These are phyloP conservation scores for Cyanoderma ruficeps DNA, from an alignment of 2,113 vertebrate genomes.

Conservation along the genomic window DNA sequence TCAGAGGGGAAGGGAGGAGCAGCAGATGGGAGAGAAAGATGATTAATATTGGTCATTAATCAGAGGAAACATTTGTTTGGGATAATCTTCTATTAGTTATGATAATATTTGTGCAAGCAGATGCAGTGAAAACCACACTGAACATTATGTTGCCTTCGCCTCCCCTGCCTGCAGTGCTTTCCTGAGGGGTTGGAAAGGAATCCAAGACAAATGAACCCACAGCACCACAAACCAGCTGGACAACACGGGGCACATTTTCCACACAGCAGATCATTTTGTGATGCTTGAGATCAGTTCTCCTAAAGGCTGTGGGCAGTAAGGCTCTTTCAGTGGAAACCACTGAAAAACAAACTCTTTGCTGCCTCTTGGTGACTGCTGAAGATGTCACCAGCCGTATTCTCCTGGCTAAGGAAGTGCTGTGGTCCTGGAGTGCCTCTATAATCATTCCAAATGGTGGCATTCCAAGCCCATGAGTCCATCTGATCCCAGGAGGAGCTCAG, in stretches of 20 bases:
- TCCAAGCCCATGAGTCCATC: neutral
- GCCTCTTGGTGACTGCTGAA: neutral
- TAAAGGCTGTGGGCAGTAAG: neutral
- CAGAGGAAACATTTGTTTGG: conserved; percentile 58
- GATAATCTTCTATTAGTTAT: conserved; percentile 37
- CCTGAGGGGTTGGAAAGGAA: neutral
- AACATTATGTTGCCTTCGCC: neutral
- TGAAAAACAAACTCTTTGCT: neutral
- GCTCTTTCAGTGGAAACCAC: neutral
- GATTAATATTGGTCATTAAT: conserved; percentile 66
- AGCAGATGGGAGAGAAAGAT: conserved; percentile 58
- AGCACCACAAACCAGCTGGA: neutral
- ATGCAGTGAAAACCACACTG: conserved; percentile 43
- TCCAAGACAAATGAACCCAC: conserved; percentile 29
- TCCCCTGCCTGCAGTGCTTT: neutral
- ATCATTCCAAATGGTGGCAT: neutral
- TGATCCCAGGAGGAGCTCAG: neutral
- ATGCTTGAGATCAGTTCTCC: neutral
- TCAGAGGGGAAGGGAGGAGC: conserved; percentile 33
- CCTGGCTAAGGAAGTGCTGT: neutral
- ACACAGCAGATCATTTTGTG: neutral
- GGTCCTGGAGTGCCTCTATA: neutral
- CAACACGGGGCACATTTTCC: neutral
- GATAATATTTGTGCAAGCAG: conserved; percentile 51
- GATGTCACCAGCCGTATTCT: neutral